These are phyloP conservation scores for Acrossocheilus wenchowensis DNA, from an alignment of 2,797 vertebrate species.

Conservation along the genomic window DNA sequence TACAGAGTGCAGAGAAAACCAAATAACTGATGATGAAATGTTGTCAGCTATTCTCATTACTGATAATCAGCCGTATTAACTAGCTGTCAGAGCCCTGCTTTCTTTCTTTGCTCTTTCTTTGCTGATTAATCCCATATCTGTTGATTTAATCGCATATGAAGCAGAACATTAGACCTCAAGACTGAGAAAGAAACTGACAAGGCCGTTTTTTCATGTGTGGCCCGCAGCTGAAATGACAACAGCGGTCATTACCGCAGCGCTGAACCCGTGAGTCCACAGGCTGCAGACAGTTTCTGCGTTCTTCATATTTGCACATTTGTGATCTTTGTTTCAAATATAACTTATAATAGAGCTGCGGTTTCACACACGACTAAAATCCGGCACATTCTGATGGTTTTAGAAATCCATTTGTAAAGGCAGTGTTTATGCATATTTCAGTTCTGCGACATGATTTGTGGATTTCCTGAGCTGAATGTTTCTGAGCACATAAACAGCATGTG, in stretches of 20 bases:
- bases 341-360: background rate
- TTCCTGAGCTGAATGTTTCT: constrained; percentile 11
- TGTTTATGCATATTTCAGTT: constrained; percentile 15
- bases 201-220: background rate
- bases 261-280: background rate
- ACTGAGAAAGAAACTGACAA: background rate
- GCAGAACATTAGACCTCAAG: constrained; percentile 10
- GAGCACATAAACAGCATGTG: constrained; percentile 31
- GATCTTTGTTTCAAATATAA: background rate
- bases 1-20: background rate
- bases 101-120: constrained; percentile 1
- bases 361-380: constrained; percentile 12
- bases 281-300: background rate
- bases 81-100: background rate
- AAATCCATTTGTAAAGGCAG: constrained; percentile 22
- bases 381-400: background rate
- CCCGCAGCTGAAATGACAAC: background rate
- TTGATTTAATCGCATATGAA: constrained; percentile 16
- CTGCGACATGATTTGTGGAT: background rate
- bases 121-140: background rate
- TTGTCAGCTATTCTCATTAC: too few relatives aligned
- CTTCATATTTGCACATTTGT: background rate
- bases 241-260: background rate
- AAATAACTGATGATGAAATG: background rate
- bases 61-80: background rate